Percentiles rank a stretch among this genome's conserved stretches.
These are phyloP conservation scores for Temnothorax curvispinosus DNA, from an alignment of 1,140 invertebrate species.

Conservation along the genomic window DNA sequence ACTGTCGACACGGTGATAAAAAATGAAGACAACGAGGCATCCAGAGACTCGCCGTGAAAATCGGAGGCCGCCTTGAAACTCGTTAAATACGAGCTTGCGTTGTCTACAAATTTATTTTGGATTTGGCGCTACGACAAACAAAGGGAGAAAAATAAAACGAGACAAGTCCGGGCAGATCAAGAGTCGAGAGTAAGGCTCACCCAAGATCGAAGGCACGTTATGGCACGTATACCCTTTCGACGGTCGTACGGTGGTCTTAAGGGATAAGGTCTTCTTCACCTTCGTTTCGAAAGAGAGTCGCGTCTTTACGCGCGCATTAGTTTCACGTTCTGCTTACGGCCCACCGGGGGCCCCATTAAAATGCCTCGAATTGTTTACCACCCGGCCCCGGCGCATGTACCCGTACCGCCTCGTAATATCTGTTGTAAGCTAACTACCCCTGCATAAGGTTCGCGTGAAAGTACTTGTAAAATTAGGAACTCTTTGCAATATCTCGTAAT, in stretches of 20 bases:
- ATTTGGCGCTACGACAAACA: slow-evolving; percentile 34
- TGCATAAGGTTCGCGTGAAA: background rate
- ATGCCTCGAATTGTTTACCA: slow-evolving; percentile 78
- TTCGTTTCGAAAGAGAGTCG: slow-evolving; percentile 62
- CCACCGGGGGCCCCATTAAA: slow-evolving; percentile 75
- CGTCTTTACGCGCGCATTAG: slow-evolving; percentile 62
- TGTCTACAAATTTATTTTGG: slow-evolving; percentile 54
- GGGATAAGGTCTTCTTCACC: slow-evolving; percentile 66
- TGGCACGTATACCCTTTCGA: slow-evolving; percentile 65
- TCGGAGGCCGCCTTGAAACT: slow-evolving; percentile 3
- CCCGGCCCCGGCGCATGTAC: slow-evolving; percentile 30
- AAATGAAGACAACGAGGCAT: background rate
- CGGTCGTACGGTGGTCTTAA: slow-evolving; percentile 72
- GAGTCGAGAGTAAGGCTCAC: slow-evolving; percentile 67
- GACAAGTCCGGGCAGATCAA: slow-evolving; percentile 46
- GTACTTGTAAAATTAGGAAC: slow-evolving; percentile 34
- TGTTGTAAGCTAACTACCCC: slow-evolving; percentile 71
- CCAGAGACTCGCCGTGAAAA: background rate
- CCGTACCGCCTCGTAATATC: slow-evolving; percentile 67
- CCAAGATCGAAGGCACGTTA: slow-evolving; percentile 73
- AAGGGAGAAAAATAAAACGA: slow-evolving; percentile 56
- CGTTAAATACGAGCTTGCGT: slow-evolving; percentile 53
- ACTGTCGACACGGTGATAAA: background rate
- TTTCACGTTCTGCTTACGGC: slow-evolving; percentile 73
- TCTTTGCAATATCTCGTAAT: background rate